A percentile compares a stretch with the other conserved stretches of the same genome.
Conservation (phyloP, 2,113 vertebrate genomes). For the Osmerus eperlanus region DNA sequence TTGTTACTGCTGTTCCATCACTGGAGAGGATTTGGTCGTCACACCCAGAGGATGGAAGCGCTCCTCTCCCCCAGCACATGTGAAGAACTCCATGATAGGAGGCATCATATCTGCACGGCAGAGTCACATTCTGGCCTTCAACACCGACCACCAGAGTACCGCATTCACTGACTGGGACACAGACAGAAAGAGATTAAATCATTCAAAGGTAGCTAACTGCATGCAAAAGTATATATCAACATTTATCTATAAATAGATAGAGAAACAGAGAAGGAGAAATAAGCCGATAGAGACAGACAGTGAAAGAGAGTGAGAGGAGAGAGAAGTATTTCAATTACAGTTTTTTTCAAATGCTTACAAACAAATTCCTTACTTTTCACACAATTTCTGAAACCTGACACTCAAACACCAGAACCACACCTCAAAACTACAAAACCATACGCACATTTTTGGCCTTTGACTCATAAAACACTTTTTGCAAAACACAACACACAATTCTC, state of each 20-base stretch:
- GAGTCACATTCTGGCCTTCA: constrained; percentile 34
- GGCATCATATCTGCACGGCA: constrained; percentile 38
- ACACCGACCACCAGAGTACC: constrained; percentile 1
- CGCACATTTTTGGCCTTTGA: no score
- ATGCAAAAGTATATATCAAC: no score
- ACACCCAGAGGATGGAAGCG: constrained; percentile 28
- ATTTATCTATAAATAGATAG: background rate
- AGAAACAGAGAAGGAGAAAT: background rate
- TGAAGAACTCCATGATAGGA: constrained; percentile 18
- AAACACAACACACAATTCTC: no score
- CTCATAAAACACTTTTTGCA: no score
- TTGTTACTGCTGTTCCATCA: constrained; percentile 24
- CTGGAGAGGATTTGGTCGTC: constrained; percentile 26
- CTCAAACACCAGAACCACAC: no score
- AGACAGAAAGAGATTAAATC: background rate
- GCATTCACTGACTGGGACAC: constrained; percentile 22
- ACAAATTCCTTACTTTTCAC: no score
- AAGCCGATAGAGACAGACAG: background rate
- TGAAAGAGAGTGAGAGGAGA: background rate
- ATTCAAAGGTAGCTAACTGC: background rate
- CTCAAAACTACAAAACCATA: no score
- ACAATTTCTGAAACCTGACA: no score
- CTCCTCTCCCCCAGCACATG: constrained; percentile 45
- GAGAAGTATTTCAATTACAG: background rate
- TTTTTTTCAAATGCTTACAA: no score